A percentile compares a stretch with the other conserved stretches of the same genome.
Evolutionary conservation across 2,888 invertebrate genomes (phyloP).

Genomic region (Drosophila putrida): DNA sequence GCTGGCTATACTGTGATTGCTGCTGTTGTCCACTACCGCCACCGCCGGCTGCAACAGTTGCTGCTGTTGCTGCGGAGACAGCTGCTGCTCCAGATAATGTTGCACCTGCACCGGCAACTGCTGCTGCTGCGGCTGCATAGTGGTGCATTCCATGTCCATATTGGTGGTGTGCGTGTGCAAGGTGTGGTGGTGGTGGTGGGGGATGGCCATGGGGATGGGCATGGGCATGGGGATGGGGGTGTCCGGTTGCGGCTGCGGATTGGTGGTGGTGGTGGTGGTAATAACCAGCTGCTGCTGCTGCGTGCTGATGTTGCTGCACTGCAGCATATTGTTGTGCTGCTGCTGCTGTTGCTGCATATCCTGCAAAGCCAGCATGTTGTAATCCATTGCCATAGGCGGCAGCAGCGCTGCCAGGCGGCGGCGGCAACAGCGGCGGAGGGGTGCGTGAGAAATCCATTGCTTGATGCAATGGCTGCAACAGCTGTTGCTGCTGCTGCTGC

Average conservation of each 20-base stretch:
- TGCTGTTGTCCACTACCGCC: slow-evolving; percentile 58
- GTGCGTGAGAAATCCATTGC: slow-evolving; percentile 82
- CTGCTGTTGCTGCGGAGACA: slow-evolving; percentile 86
- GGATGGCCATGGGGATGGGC: slow-evolving; percentile 40
- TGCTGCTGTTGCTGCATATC: slow-evolving; percentile 83
- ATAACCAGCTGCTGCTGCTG: slow-evolving; percentile 74
- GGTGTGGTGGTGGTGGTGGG: slow-evolving; percentile 70
- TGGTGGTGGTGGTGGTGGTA: slow-evolving; percentile 86
- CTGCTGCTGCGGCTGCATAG: slow-evolving; percentile 70
- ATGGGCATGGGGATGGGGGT: slow-evolving; percentile 37
- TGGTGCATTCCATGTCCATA: slow-evolving; percentile 80
- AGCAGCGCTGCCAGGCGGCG: slow-evolving; percentile 80
- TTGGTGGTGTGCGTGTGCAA: slow-evolving; percentile 69
- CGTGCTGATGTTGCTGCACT: slow-evolving; percentile 74
- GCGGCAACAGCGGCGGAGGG: slow-evolving; percentile 81
- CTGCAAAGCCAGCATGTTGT: slow-evolving; percentile 85
- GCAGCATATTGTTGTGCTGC: slow-evolving; percentile 80
- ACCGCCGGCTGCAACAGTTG: slow-evolving; percentile 68
- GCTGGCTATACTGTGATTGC: slow-evolving; percentile 47
- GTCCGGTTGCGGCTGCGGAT: slow-evolving; percentile 65
- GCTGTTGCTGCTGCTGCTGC: slow-evolving; percentile 70
- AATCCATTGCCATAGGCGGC: slow-evolving; percentile 81
- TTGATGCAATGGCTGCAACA: slow-evolving; percentile 70
- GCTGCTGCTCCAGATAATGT: slow-evolving; percentile 71
- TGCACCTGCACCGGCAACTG: slow-evolving; percentile 81